Base-by-base conservation (phyloP, 2,113 vertebrate species). In the Sander lucioperca region DNA sequence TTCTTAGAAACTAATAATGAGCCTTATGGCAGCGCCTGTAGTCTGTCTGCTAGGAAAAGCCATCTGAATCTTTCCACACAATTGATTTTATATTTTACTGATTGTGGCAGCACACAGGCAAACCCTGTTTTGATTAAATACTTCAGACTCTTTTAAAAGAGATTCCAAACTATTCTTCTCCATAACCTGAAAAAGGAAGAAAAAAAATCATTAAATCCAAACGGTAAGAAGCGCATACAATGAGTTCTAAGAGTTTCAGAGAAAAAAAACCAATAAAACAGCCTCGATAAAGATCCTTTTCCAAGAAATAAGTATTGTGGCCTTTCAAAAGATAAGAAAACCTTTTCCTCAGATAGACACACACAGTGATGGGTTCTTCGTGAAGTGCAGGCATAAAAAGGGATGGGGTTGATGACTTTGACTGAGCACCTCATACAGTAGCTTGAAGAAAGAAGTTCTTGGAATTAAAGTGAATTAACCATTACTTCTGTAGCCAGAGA, bases 51-150 rank as follows among this genome's bases (percentile, higher is more conserved):
- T 15, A 70, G 58, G 45, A 54, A 62, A 64, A 84, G 43, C 25
- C 56, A 36, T 64, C 25, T 65, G 70, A 74, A 77, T 63, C 58
- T 70, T 58, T 76, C 63, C 63, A 56, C 33, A 53, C 23, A 21
- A 77, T 74, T 66, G 62, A 85, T 79, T 77, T 79, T 45, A 59
- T 86, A 71, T 39, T 85, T 70, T 68, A 66, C 39, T 25, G 27
- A 70, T 56, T 77, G 57, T 57, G 64, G 51, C 75, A 61, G 84
- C 23, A 27, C 47, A n/a, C 77, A 76, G 39, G 66, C 59, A 65
- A 83, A 77, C 51, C 71, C 72, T 5, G 53, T 89, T 87, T 84
- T 89, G 79, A 91, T 91, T 87, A 87, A 90, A 84, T 66, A 84
- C 77, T 51, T 84, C 70, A 80, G 45, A 50, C 75, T 63, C 65